phyloP scores from a whole-genome alignment of 2,888 invertebrate genomes.

The Pristionchus exspectatus region DNA sequence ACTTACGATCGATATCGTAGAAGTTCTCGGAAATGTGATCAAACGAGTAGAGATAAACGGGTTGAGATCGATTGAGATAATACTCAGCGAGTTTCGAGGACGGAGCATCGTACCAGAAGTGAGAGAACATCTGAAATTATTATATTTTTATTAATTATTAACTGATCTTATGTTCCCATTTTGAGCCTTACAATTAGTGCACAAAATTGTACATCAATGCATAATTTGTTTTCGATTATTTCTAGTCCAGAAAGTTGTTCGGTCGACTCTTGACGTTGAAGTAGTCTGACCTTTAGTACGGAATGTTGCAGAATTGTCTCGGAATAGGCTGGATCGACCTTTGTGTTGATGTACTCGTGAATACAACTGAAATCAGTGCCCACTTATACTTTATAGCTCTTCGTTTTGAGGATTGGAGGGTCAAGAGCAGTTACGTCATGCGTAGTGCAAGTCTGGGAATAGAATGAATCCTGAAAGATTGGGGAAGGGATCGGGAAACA shows the following conservation, averaged over 20 bases:
- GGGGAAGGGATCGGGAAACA: not conserved
- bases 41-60: slow-evolving; percentile 78
- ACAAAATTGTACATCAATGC: not conserved
- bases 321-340: slow-evolving; percentile 72
- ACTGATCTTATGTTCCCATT: not conserved
- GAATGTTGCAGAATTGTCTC: slow-evolving; percentile 74
- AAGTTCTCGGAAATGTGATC: slow-evolving; percentile 79
- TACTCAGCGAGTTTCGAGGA: slow-evolving; percentile 75
- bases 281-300: slow-evolving; percentile 69
- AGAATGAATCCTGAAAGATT: not conserved
- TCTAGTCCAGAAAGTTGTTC: not conserved
- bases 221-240: not conserved
- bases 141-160: not conserved
- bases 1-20: slow-evolving; percentile 75
- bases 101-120: slow-evolving; percentile 79
- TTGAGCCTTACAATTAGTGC: not conserved
- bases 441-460: not conserved
- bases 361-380: slow-evolving; percentile 68
- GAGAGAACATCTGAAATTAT: slow-evolving; percentile 76
- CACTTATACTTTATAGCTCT: not conserved
- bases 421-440: not conserved
- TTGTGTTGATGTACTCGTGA: slow-evolving; percentile 77
- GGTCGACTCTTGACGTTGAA: not conserved
- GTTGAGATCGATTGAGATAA: slow-evolving; percentile 72
- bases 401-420: not conserved